Evolutionary conservation across 2,888 invertebrate genomes (phyloP), one percentile per base, ranked within the genome.

Genomic region (Microctonus aethiopoides): DNA sequence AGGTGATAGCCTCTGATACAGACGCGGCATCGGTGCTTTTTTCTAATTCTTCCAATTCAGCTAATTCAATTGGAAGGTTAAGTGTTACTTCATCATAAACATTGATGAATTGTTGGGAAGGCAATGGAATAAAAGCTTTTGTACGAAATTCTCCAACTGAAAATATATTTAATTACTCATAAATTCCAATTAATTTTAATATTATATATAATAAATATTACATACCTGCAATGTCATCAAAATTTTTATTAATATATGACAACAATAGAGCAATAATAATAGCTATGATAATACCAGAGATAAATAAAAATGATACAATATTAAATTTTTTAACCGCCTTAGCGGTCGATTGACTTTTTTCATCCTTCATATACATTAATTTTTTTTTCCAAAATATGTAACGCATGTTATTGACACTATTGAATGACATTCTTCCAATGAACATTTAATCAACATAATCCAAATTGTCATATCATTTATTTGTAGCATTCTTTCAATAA

Each of bases 1-100:
- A 94, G 46, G 93, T 92, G n/a, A 95, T 88, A 0, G 97, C 96
- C 88, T 98, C 97, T 11, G 89, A 86, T 75, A 89, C 89, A 10
- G 89, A 87, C 54, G 89, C 88, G 3, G 74, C 78, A 24, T 77
- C 79, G 2, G 76, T 78, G 20, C 68, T 63, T 6, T 72, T 64
- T 20, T 76, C 72, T 11, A 76, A 66, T 63, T 77, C 20, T 39
- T 75, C 73, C 0, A 77, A 34, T 13, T 75, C 77, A 0, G 70
- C 72, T 0, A 71, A 39, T 5, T 68, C 73, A 10, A 80, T 51
- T 1, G 79, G 78, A 11, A 79, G 68, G 64, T 77, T 76, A 29
- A 83, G 60, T 0, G 72, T 79, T 2, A 73, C 74, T 29, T 85
- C 84, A 10, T 84, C 82, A 67, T 83, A 74, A 7, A 82, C 63